Evolutionary conservation across 1,140 invertebrate species (phyloP), one percentile per base, ranked within the genome.

Genomic region (Melanaphis sacchari): DNA sequence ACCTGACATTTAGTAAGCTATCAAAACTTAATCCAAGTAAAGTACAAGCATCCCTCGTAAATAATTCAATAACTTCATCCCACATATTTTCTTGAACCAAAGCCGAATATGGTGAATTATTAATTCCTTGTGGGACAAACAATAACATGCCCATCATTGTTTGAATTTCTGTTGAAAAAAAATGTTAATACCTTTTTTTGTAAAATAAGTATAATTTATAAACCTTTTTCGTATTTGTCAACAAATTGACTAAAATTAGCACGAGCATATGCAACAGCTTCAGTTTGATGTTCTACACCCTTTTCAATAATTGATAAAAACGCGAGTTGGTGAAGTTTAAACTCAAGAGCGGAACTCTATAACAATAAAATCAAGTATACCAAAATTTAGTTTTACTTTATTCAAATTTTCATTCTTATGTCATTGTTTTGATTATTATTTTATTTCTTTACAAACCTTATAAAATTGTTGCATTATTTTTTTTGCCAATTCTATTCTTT

Each of bases 1-100:
- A 97, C 96, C 96, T 97, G 92, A 97, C 97, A 94, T 96, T 96
- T 22, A 98, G 95, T 18, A 97, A 97, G 95, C 97, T 97, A 94
- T 99, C 98, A 94, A 99, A 97, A 95, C 98, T 98, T 94, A 99
- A 96, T 93, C 98, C 98, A 94, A 99, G 96, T 54, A 99, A 95
- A 82, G 97, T 96, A 95, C 99, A 99, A 38, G 99, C 98, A 96
- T 99, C 98, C 95, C 97, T 96, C 11, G 98, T 97, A 95, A 99
- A 99, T 94, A 98, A 96, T 95, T 99, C 98, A 95, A 96, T 97
- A n/a, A 98, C 97, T 94, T 98, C 97, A 15, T 97, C 96, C 98
- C 98, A 99, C 94, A 98, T 96, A 87, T 97, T 97, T 31, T 97
- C 96, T 94, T 98, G 97, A 21, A 98, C 95, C 90, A 98, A 96